Evolutionary conservation across 2,113 vertebrate species (phyloP).

Genomic region (Pseudopipra pipra): DNA sequence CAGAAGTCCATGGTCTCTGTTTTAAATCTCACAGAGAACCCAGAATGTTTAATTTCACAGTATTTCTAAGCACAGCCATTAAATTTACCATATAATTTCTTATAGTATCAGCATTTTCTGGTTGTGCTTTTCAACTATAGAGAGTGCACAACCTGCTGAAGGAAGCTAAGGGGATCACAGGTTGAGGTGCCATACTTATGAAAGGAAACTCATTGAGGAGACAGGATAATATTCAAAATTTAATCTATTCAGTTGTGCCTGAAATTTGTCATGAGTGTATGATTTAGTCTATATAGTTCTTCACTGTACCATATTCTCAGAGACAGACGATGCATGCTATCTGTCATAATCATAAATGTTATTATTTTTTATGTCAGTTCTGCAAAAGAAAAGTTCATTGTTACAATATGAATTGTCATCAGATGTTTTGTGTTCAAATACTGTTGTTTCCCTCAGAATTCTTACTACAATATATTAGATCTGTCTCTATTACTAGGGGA

Average conservation of each 20-base stretch:
- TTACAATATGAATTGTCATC: slow-evolving; percentile 1
- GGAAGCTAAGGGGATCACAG: neutral
- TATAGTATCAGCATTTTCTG: neutral
- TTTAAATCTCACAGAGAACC: neutral
- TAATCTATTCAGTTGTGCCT: neutral
- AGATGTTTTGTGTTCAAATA: slow-evolving; percentile 3
- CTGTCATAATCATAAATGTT: slow-evolving; percentile 25
- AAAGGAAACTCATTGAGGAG: neutral
- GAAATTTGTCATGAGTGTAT: neutral
- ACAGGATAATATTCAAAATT: neutral
- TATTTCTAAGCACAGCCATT: neutral
- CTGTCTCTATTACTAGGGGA: neutral
- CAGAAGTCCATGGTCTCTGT: neutral
- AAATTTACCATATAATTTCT: neutral
- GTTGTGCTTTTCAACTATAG: neutral
- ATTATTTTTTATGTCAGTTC: slow-evolving; percentile 3
- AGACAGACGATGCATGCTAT: neutral
- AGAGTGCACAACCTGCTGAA: neutral
- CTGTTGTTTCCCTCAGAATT: neutral
- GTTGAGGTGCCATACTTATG: neutral
- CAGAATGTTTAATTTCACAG: neutral
- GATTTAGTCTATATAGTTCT: neutral
- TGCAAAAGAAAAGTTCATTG: neutral
- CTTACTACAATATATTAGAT: neutral
- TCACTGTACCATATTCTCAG: neutral